Base-by-base conservation (phyloP, 2,797 vertebrate species). In the Lophius americanus region DNA sequence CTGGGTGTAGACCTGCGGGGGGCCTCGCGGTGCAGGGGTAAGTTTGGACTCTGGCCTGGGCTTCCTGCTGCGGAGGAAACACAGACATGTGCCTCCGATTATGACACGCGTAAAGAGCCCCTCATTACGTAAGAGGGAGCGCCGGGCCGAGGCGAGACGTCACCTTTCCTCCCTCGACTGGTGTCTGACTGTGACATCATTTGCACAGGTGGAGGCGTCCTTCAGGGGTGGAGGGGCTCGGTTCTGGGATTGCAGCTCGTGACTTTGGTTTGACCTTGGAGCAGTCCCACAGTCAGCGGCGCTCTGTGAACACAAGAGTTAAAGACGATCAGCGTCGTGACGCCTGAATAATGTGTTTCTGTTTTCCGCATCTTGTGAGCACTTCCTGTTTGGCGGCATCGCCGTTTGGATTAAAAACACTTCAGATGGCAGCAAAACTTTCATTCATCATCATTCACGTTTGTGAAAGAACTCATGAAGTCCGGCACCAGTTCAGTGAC, bases 101-200 rank as follows among this genome's bases (percentile, higher is more conserved):
- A 90, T 68, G 76, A 74, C 82, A 86, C 87, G 85, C 84, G 85
- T 85, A 87, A 88, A 79, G 71, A 81, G 59, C 62, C 67, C 67
- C 54, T 87, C 64, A 81, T 85, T 82, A 85, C 81, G 71, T 85
- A 83, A 86, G 75, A 51, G 35, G 37, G 54, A 42, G 51, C 12
- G 52, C 58, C 60, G 54, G 67, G 56, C 48, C 60, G 32, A 83
- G 78, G 70, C 58, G 14, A 84, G 82, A 76, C 75, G 82, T 93
- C 88, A 94, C 93, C 93, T 94, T 89, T 92, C 91, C 68, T 60
- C 77, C 50, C 84, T 84, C 13, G 44, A 63, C 37, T 82, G 90
- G 68, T 79, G 82, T 79, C 82, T 78, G 67, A 78, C 48, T 14
- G 78, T 82, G 87, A 91, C 84, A 79, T 93, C 90, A 86, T 85